These are phyloP conservation scores for Eupithecia vulgata DNA, from an alignment of 2,888 invertebrate species.

Conservation along the genomic window DNA sequence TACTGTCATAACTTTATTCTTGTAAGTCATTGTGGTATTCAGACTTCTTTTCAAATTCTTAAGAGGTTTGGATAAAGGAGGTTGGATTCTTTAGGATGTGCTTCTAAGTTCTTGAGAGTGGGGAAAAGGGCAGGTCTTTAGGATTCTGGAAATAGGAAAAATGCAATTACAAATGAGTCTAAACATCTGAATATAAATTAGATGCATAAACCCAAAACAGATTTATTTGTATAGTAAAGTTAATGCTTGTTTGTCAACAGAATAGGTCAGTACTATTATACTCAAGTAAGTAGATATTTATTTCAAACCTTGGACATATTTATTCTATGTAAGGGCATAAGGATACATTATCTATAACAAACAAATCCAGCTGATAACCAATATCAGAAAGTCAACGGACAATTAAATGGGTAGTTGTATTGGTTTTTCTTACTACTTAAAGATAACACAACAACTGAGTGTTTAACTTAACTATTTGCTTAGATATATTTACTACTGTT, in stretches of 20 bases:
- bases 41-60: background rate
- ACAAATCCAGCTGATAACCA: conserved; percentile 2
- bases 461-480: conserved; percentile 1
- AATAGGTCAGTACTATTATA: no score
- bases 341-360: background rate
- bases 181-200: background rate
- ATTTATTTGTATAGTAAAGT: background rate
- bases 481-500: background rate
- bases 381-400: conserved; percentile 6
- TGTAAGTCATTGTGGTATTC: conserved; percentile 53
- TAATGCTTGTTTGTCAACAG: background rate
- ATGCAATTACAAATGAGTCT: background rate
- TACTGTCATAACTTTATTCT: conserved; percentile 52
- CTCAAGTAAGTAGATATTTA: background rate
- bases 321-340: background rate
- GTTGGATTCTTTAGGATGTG: background rate
- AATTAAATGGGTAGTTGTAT: background rate
- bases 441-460: conserved; percentile 1
- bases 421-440: background rate
- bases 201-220: background rate
- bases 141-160: conserved; percentile 22
- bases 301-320: background rate
- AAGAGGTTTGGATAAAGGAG: background rate
- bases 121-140: conserved; percentile 29
- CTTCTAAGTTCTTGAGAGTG: conserved; percentile 23